Evolutionary conservation across 2,797 vertebrate genomes (phyloP).

Genomic region (Hydrophis major): DNA sequence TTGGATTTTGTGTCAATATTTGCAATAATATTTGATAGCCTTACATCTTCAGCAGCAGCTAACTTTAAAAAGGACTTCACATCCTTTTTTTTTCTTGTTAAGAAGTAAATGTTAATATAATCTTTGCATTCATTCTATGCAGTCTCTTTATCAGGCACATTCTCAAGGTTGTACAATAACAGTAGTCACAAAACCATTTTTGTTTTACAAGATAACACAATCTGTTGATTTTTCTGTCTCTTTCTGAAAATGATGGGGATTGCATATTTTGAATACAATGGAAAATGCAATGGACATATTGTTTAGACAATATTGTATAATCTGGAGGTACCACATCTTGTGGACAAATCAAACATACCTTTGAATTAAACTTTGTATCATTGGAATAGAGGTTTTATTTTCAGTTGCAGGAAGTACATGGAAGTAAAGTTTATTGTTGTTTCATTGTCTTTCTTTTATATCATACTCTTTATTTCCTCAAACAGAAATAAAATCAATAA

Average conservation of each 20-base stretch:
- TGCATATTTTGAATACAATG: background rate
- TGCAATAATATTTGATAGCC: background rate
- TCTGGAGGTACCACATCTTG: background rate
- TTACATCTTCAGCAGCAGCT: background rate
- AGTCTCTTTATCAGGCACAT: background rate
- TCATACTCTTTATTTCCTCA: background rate
- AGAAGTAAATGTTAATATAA: background rate
- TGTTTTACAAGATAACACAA: background rate
- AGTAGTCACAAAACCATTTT: background rate
- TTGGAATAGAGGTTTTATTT: background rate
- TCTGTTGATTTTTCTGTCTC: background rate
- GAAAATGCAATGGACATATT: background rate
- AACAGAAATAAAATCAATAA: background rate
- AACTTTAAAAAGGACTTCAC: background rate
- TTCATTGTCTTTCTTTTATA: background rate
- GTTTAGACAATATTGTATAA: background rate
- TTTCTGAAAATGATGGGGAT: background rate
- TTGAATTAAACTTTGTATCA: background rate
- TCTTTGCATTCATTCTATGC: background rate
- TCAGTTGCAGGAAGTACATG: background rate
- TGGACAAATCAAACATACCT: background rate
- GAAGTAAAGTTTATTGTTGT: background rate
- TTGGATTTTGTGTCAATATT: background rate
- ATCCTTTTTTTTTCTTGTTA: background rate
- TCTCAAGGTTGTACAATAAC: background rate